These are phyloP conservation scores for Etheostoma perlongum DNA, from an alignment of 2,797 vertebrate genomes.

Conservation along the genomic window DNA sequence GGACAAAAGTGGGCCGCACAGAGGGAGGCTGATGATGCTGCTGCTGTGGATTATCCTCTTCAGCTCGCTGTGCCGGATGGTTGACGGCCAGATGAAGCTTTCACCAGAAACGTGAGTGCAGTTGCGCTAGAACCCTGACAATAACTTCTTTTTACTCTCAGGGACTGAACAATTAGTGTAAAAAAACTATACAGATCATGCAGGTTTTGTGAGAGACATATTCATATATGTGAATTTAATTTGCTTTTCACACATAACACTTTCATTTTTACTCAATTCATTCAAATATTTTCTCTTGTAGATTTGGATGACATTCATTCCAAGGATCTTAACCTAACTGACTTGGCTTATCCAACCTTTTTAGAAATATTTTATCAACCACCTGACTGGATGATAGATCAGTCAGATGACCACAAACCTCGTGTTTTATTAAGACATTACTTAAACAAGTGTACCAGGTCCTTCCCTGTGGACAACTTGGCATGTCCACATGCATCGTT, in stretches of 20 bases:
- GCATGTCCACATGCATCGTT: slow-evolving; percentile 7
- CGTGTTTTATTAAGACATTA: slow-evolving; percentile 27
- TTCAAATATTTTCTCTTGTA: not conserved
- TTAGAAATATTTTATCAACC: not conserved
- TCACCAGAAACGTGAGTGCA: slow-evolving; percentile 92
- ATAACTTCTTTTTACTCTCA: not conserved
- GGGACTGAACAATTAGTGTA: not conserved
- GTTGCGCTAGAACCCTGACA: not conserved
- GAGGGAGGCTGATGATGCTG: slow-evolving; percentile 65
- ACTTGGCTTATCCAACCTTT: not conserved
- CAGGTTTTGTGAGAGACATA: not conserved
- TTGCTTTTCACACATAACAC: not conserved
- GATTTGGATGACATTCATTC: not conserved
- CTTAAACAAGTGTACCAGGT: slow-evolving; percentile 13
- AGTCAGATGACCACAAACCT: not conserved
- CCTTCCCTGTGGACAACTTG: slow-evolving; percentile 2
- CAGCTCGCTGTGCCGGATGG: slow-evolving; percentile 76
- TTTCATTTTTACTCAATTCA: not conserved
- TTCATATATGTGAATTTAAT: not conserved
- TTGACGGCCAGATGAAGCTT: slow-evolving; percentile 88
- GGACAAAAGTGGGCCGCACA: slow-evolving; percentile 58
- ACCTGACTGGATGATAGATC: not conserved
- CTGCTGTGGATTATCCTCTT: slow-evolving; percentile 83
- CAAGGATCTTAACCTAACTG: not conserved
- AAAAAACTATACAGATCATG: not conserved